Evolutionary conservation across 2,888 invertebrate genomes (phyloP).

Genomic region (Panzeria rudis): DNA sequence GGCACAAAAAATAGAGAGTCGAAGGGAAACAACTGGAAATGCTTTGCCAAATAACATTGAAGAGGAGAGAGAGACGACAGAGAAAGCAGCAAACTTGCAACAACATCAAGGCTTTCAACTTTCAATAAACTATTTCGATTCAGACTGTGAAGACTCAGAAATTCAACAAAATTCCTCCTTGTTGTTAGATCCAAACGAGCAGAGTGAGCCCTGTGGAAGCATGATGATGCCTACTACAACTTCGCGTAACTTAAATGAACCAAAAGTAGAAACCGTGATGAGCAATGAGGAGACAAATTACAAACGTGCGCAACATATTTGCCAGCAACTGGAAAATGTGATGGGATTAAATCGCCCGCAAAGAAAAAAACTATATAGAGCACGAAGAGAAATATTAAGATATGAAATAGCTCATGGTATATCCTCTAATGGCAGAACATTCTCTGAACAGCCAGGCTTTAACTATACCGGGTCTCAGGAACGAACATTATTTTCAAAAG

Average conservation of each 20-base stretch:
- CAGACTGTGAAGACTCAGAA: background rate
- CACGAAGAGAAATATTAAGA: background rate
- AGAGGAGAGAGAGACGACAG: background rate
- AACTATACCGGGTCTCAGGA: no score
- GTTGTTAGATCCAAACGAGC: background rate
- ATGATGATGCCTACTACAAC: background rate
- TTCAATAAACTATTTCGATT: slow-evolving; percentile 19
- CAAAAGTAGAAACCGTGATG: background rate
- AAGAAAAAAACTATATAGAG: background rate
- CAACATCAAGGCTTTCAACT: slow-evolving; percentile 18
- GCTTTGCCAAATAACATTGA: background rate
- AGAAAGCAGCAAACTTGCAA: background rate
- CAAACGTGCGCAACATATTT: background rate
- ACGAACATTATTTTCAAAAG: no score
- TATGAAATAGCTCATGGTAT: background rate
- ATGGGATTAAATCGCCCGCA: background rate
- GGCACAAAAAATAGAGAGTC: background rate
- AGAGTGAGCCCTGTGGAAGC: background rate
- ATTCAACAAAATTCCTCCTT: background rate
- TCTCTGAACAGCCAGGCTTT: background rate
- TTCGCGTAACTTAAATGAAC: background rate
- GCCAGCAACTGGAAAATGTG: background rate
- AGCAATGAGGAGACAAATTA: background rate
- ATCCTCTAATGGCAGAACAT: background rate
- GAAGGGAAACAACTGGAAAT: background rate